A percentile compares a stretch with the other conserved stretches of the same genome.
These are phyloP conservation scores for Ypsolopha scabrella DNA, from an alignment of 2,888 invertebrate genomes.

Conservation along the genomic window DNA sequence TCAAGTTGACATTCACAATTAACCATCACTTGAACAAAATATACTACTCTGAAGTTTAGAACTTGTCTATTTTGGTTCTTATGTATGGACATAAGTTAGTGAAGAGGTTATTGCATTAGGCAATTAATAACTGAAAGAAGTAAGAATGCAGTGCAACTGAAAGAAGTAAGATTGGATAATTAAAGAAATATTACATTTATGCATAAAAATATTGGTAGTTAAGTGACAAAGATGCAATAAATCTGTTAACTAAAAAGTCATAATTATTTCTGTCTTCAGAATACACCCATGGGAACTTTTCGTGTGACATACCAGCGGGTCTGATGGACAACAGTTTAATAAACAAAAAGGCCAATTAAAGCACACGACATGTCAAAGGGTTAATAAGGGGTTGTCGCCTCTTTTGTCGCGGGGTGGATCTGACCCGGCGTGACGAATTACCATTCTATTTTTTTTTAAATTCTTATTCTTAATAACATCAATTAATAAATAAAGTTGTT, in stretches of 20 bases:
- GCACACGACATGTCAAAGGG: slow-evolving; percentile 63
- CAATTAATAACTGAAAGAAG: too few species aligned
- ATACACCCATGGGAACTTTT: slow-evolving; percentile 39
- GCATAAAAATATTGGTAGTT: too few species aligned
- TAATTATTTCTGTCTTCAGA: slow-evolving; percentile 17
- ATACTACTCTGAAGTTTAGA: too few species aligned
- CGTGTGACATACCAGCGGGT: slow-evolving; percentile 34
- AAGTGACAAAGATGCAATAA: too few species aligned
- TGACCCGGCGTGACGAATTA: slow-evolving; percentile 4
- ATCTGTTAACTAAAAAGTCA: too few species aligned
- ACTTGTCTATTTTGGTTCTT: background rate
- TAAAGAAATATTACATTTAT: too few species aligned
- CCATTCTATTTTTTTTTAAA: background rate
- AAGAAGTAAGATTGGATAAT: too few species aligned
- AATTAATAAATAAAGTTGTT: too few species aligned
- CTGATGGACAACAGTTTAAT: slow-evolving; percentile 46
- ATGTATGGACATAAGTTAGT: background rate
- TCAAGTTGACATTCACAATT: too few species aligned
- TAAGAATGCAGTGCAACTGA: too few species aligned
- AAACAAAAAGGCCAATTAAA: slow-evolving; percentile 53
- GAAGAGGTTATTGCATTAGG: background rate
- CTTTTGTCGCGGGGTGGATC: slow-evolving; percentile 5
- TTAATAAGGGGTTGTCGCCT: slow-evolving; percentile 38
- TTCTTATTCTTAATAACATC: too few species aligned
- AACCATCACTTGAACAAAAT: too few species aligned